A percentile compares a stretch with the other conserved stretches of the same genome.
Conservation (phyloP, 2,113 vertebrate genomes). For the Semnornis frantzii region DNA sequence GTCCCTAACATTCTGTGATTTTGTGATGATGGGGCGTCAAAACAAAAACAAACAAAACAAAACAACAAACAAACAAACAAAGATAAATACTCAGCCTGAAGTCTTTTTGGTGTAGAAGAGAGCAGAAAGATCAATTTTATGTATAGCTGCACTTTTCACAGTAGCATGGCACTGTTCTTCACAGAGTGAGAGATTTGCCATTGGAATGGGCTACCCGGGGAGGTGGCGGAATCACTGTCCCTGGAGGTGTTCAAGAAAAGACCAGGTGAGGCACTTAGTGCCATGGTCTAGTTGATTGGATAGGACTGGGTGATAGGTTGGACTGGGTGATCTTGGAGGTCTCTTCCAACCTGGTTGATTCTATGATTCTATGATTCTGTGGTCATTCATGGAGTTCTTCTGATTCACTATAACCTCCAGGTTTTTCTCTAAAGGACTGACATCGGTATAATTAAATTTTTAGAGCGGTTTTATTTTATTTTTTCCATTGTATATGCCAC, state of each 20-base stretch:
- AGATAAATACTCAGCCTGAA: not conserved
- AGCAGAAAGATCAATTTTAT: conserved; percentile 1
- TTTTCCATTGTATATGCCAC: not conserved
- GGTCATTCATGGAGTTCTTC: not conserved
- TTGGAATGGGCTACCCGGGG: no score
- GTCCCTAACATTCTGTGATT: no score
- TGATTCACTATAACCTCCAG: not conserved
- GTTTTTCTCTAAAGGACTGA: not conserved
- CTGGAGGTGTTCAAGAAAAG: no score
- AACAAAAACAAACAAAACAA: not conserved
- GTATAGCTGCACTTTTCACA: not conserved
- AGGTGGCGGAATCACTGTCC: no score
- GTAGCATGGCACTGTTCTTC: not conserved
- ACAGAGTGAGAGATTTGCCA: no score
- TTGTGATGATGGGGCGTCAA: not conserved
- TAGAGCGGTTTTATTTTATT: not conserved
- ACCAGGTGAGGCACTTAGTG: no score
- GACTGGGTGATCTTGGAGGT: no score
- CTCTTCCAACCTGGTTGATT: no score
- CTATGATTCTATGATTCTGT: no score
- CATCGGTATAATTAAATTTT: not conserved
- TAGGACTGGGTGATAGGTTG: no score
- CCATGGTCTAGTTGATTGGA: no score
- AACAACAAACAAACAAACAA: no score
- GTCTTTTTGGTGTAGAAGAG: not conserved